A percentile compares a stretch with the other conserved stretches of the same genome.
Conservation (phyloP, 2,113 vertebrate species). For the Phalacrocorax brasilianus region DNA sequence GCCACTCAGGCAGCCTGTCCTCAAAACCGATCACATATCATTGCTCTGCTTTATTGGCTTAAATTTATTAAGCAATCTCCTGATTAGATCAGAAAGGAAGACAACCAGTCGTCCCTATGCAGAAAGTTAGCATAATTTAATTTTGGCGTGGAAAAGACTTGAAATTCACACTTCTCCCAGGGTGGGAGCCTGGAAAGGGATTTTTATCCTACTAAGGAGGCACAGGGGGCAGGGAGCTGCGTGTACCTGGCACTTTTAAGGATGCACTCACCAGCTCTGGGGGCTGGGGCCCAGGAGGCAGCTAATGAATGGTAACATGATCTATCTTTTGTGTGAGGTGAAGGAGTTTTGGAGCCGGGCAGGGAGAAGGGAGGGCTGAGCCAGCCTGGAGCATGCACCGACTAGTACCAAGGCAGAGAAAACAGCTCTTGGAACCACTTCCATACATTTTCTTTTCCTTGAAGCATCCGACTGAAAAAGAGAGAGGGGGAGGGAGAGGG, state of each 20-base stretch:
- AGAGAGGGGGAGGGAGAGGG: neutral
- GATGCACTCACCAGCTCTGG: neutral
- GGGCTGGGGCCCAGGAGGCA: neutral
- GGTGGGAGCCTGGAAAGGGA: neutral
- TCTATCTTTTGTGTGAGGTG: conserved; percentile 19
- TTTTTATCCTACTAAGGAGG: neutral
- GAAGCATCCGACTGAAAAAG: conserved; percentile 13
- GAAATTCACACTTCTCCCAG: neutral
- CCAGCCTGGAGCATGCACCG: conserved; percentile 46
- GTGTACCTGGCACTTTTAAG: conserved; percentile 30
- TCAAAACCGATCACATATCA: neutral
- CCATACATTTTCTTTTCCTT: conserved; percentile 65
- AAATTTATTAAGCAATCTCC: neutral
- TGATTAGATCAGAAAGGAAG: neutral
- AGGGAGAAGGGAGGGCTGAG: conserved; percentile 4
- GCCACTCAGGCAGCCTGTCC: neutral
- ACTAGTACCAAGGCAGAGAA: conserved; percentile 48
- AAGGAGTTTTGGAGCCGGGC: conserved; percentile 12
- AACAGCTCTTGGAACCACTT: conserved; percentile 56
- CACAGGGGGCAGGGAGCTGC: neutral
- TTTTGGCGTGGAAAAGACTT: rapidly evolving
- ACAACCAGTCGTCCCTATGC: rapidly evolving
- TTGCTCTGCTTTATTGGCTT: neutral
- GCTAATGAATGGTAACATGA: conserved; percentile 15
- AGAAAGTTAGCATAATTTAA: neutral